Base-by-base conservation (phyloP, 2,888 invertebrate species). In the Rhamnusium bicolor region DNA sequence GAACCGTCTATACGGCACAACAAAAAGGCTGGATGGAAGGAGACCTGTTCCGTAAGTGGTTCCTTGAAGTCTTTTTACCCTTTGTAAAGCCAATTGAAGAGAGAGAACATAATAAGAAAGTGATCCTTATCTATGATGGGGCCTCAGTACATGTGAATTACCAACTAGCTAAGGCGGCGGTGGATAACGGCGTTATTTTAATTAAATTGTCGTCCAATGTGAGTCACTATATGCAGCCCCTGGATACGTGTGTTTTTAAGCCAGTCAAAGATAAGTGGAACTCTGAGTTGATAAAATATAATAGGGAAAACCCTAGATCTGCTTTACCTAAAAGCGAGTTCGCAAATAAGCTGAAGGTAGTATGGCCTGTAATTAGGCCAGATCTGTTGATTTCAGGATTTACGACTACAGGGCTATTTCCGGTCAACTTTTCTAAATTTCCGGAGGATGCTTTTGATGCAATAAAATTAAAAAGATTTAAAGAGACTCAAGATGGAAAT, bases 191-290 rank as follows among this genome's bases (percentile, higher is more conserved):
- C 18, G 54, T 70, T n/a, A 66, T 61, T 54, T 72, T 75, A 16
- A 21, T 72, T 18, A 75, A 49, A 56, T 58, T 73, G 27, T 68
- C 74, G 1, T 49, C 71, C 6, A 74, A 71, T 63, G 24, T 68
- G 12, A 71, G 62, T 12, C 63, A 71, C 27, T 68, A 29, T 29
- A 69, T 74, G 71, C 72, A 69, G 49, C 69, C 69, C 1, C 40
- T 68, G 0, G 72, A 74, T 21, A 74, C 72, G 63, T 58, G 63
- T 27, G 74, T 68, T 7, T 74, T 74, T 51, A 72, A 62, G 53
- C 63, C 71, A 47, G 8, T 72, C 10, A 72, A 74, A 24, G 69
- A 56, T 10, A 14, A 16, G 12, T 73, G 69, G 73, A 73, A 73
- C 14, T 65, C 65, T 47, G 14, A 60, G 10, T n/a, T 73, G 29